phyloP scores from a whole-genome alignment of 2,113 vertebrate species.

The Ctenomys sociabilis region DNA sequence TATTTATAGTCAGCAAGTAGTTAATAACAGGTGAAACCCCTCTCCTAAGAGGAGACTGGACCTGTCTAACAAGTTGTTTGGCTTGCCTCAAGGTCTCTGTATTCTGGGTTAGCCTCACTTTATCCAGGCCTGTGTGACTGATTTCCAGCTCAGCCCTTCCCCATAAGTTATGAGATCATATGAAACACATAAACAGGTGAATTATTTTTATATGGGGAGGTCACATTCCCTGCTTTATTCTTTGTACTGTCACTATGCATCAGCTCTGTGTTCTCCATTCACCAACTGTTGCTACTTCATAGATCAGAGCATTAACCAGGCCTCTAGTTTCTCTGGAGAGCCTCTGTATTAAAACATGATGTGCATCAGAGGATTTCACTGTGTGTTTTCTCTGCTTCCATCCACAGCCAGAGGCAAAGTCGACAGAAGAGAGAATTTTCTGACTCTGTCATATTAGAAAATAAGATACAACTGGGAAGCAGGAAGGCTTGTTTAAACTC shows the following conservation, averaged over 20 bases:
- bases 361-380: neutral
- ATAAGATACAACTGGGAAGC: neutral
- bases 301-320: neutral
- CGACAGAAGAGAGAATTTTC: neutral
- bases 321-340: neutral
- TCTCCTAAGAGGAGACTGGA: too few species aligned
- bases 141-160: too few species aligned
- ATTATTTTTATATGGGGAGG: neutral
- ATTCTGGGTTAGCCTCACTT: too few species aligned
- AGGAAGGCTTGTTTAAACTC: neutral
- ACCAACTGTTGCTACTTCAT: neutral
- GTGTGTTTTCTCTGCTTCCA: neutral
- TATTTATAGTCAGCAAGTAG: too few species aligned
- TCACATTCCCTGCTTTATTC: neutral
- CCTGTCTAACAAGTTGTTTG: too few species aligned
- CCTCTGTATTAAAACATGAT: neutral
- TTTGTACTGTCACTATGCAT: neutral
- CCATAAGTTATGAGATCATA: neutral
- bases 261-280: neutral
- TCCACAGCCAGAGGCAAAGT: neutral
- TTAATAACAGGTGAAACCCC: too few species aligned
- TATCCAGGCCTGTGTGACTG: too few species aligned
- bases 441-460: neutral
- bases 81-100: too few species aligned
- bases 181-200: neutral